Conservation (phyloP, 1,140 invertebrate genomes). For the Protaetia brevitarsis region DNA sequence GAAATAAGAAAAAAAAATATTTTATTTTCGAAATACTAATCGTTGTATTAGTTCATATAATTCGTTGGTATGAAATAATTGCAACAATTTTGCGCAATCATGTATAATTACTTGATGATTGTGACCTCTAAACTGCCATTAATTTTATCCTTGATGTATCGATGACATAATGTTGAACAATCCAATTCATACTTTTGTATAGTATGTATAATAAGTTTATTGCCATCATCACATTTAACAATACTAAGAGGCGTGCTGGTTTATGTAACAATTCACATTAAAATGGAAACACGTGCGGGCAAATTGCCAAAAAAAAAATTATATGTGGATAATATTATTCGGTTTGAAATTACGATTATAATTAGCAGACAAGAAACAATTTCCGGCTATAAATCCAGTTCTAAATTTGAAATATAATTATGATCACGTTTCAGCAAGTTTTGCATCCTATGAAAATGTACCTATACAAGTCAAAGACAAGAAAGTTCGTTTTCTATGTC, state of each 20-base stretch:
- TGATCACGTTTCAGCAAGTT: not conserved
- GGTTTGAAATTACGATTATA: not conserved
- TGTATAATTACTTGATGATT: too few species aligned
- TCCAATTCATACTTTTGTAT: not conserved
- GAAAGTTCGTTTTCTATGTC: too few species aligned
- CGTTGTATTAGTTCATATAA: too few species aligned
- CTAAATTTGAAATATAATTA: not conserved
- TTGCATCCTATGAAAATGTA: too few species aligned
- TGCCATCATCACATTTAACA: not conserved
- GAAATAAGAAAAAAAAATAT: slow-evolving; percentile 30
- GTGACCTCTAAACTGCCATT: not conserved
- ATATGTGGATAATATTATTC: not conserved
- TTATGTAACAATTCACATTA: not conserved
- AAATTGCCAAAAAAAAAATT: not conserved
- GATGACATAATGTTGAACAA: not conserved
- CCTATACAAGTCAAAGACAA: too few species aligned
- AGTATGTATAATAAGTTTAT: not conserved
- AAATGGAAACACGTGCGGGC: not conserved
- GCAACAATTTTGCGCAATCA: too few species aligned
- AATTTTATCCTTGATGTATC: not conserved
- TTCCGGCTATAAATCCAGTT: not conserved
- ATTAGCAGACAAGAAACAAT: not conserved
- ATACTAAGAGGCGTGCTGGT: not conserved
- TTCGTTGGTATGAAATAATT: too few species aligned
- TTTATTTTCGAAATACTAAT: too few species aligned